Evolutionary conservation across 2,888 invertebrate genomes (phyloP).

Genomic region (Temnothorax rugatulus): DNA sequence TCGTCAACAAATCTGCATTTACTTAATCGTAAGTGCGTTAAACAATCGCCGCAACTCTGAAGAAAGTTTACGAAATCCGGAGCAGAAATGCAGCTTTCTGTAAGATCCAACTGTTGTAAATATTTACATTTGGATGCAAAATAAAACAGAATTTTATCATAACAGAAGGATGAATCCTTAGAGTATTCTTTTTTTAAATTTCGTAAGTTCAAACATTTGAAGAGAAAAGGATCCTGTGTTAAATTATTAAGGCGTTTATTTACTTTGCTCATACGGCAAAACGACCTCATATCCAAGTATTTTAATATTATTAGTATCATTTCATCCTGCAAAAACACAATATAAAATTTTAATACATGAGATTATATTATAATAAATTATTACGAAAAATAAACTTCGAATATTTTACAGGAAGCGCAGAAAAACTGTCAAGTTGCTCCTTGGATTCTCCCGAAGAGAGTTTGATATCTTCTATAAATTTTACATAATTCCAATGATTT

Average conservation of each 20-base stretch:
- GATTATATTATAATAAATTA: not conserved
- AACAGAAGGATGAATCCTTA: not conserved
- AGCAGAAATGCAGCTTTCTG: not conserved
- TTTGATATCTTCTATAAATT: too few relatives aligned
- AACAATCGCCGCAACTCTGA: too few relatives aligned
- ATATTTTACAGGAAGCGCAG: not conserved
- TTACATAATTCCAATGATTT: too few relatives aligned
- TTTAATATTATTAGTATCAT: not conserved
- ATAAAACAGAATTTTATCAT: not conserved
- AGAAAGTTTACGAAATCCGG: too few relatives aligned
- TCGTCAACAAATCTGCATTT: too few relatives aligned
- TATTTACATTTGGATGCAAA: not conserved
- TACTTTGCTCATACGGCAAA: not conserved
- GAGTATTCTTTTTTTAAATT: not conserved
- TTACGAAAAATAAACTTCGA: not conserved
- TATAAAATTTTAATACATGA: not conserved
- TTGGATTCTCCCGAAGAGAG: not conserved
- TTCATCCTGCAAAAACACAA: not conserved
- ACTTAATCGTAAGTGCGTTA: too few relatives aligned
- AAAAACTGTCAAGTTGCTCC: not conserved
- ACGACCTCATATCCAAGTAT: not conserved
- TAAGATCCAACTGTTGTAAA: not conserved
- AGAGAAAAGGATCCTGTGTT: not conserved
- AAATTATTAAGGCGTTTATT: not conserved
- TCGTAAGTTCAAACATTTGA: not conserved